Conservation (phyloP, 2,888 invertebrate species). For the Hyposoter didymator region DNA sequence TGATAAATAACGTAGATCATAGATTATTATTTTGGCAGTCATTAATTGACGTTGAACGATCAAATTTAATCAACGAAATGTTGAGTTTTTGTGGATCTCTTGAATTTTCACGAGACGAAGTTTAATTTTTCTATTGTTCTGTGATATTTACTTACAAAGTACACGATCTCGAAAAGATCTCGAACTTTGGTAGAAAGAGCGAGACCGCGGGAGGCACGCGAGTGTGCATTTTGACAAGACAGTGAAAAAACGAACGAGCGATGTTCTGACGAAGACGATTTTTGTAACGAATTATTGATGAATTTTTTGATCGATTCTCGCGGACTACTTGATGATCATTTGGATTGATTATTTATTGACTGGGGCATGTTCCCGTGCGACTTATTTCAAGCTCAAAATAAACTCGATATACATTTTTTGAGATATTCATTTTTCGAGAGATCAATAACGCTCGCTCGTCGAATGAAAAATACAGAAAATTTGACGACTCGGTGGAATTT, state of each 20-base stretch:
- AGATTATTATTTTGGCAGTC: conserved; percentile 55
- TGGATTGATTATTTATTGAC: background rate
- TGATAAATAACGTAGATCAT: conserved; percentile 61
- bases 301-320: conserved; percentile 8
- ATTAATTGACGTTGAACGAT: conserved; percentile 24
- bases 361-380: background rate
- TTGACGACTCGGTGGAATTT: background rate
- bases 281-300: conserved; percentile 5
- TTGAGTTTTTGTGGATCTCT: conserved; percentile 7
- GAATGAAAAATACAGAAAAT: background rate
- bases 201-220: background rate
- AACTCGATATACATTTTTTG: background rate
- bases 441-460: background rate
- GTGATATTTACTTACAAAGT: conserved; percentile 57
- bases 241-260: conserved; percentile 1
- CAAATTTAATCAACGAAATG: conserved; percentile 9
- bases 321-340: background rate
- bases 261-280: background rate
- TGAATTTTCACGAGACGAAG: conserved; percentile 38
- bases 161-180: conserved; percentile 5
- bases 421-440: background rate
- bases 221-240: background rate
- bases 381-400: background rate
- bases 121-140: conserved; percentile 61
- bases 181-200: background rate